Percentiles rank a stretch among this genome's conserved stretches.
Evolutionary conservation across 1,140 invertebrate species (phyloP).

Genomic region (Eueides isabella): DNA sequence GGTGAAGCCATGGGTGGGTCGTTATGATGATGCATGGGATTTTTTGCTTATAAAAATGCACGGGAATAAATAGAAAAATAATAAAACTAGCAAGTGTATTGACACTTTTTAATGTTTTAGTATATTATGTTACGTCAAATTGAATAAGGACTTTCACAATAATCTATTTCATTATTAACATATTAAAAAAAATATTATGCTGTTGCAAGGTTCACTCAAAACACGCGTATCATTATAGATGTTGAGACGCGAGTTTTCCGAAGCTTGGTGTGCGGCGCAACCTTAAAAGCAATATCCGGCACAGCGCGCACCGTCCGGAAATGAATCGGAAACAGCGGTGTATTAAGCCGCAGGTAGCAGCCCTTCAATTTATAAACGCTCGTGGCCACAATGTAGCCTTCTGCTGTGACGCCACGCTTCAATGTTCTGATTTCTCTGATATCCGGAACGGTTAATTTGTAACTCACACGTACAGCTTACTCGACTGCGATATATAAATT

Average conservation of each 20-base stretch:
- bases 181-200: too few species aligned
- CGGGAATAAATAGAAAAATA: too few species aligned
- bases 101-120: too few species aligned
- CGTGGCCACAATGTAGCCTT: conserved; percentile 66
- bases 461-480: conserved; percentile 43
- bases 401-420: conserved; percentile 48
- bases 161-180: too few species aligned
- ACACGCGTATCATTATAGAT: conserved; percentile 31
- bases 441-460: conserved; percentile 72
- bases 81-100: too few species aligned
- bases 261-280: conserved; percentile 74
- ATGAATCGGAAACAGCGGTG: conserved; percentile 83
- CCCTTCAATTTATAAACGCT: conserved; percentile 82
- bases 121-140: too few species aligned
- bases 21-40: too few species aligned
- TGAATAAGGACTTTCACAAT: too few species aligned
- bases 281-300: conserved; percentile 83
- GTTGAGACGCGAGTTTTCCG: conserved; percentile 44
- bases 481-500: background rate
- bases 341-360: conserved; percentile 82
- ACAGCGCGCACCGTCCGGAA: conserved; percentile 78
- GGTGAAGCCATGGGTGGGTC: too few species aligned
- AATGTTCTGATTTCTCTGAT: conserved; percentile 55
- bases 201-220: background rate
- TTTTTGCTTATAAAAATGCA: too few species aligned